Conservation (phyloP, 2,888 invertebrate species). For the Lasioglossum marginatum region DNA sequence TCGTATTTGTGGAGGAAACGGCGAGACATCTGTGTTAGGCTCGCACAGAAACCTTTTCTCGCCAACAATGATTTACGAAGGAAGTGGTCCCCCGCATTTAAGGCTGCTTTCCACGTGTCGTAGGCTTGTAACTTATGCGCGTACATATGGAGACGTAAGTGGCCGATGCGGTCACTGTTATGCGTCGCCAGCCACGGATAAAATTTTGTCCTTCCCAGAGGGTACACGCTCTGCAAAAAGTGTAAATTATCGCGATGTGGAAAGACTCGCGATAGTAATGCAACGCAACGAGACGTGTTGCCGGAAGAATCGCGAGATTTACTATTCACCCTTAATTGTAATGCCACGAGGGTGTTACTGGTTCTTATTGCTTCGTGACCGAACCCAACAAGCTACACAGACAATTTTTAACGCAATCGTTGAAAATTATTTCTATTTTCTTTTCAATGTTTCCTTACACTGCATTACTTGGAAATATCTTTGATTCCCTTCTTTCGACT, state of each 20-base stretch:
- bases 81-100: conserved; percentile 40
- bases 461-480: not conserved
- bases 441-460: not conserved
- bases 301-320: conserved; percentile 54
- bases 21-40: conserved; percentile 50
- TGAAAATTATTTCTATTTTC: not conserved
- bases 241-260: conserved; percentile 53
- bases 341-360: conserved; percentile 30
- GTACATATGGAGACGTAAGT: conserved; percentile 50
- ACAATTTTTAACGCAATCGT: not conserved
- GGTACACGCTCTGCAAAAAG: conserved; percentile 11
- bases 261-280: conserved; percentile 39
- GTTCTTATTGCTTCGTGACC: conserved; percentile 19
- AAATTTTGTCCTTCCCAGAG: conserved; percentile 32
- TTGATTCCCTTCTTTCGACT: not conserved
- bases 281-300: conserved; percentile 25
- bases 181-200: conserved; percentile 31
- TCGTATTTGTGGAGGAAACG: conserved; percentile 30
- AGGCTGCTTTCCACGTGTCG: conserved; percentile 60
- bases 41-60: conserved; percentile 39
- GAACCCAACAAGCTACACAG: not conserved
- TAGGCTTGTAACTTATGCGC: conserved; percentile 58
- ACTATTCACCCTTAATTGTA: conserved; percentile 43
- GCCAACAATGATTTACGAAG: conserved; percentile 57
- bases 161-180: conserved; percentile 52